Evolutionary conservation across 2,113 vertebrate genomes (phyloP), one percentile per base, ranked within the genome.

Genomic region (Camelus dromedarius): DNA sequence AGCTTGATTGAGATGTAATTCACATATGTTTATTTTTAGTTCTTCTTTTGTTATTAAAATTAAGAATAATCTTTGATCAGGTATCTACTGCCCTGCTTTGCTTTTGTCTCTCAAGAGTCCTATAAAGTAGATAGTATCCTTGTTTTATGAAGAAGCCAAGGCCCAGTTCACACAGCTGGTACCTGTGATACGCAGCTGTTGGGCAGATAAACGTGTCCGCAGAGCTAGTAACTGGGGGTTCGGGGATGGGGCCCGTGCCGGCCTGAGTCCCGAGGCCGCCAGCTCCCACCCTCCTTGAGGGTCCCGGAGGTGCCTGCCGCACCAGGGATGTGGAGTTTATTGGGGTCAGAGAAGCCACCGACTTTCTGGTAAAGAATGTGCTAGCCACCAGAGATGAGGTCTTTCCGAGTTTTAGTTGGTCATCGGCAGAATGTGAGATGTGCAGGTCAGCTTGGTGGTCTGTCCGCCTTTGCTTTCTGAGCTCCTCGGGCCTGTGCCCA

Each of bases 121-220:
- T 42, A 3, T 60, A 42, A 54, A 54, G 26, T 14, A n/a, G 52
- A 12, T 28, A 0, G 9, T 16, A 18, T 89, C 35, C 4, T 22
- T 22, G 18, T 35, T 26, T 54, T 42, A 4, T 11, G 30, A 82
- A 15, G 46, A 81, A 60, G 15, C 14, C 14, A 0, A 24, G 30
- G 67, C 35, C 46, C 38, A 0, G 30, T 62, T 73, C 22, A 5
- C 42, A 7, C 8, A 2, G 28, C 19, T 54, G 26, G 22, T 38
- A 20, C 5, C 80, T 56, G 16, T n/a, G 46, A 32, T 56, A 5
- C 38, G 9, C 13, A 4, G 1, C 35, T 18, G 14, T 5, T 3
- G 10, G 42, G 6, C 10, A 5, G 26, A 3, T 42, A 5, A 26
- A 19, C 0, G 2, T 8, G 0, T 1, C 11, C 28, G 3, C 20